Evolutionary conservation across 2,888 invertebrate species (phyloP), one percentile per base, ranked within the genome.

Genomic region (Thecophora atra): DNA sequence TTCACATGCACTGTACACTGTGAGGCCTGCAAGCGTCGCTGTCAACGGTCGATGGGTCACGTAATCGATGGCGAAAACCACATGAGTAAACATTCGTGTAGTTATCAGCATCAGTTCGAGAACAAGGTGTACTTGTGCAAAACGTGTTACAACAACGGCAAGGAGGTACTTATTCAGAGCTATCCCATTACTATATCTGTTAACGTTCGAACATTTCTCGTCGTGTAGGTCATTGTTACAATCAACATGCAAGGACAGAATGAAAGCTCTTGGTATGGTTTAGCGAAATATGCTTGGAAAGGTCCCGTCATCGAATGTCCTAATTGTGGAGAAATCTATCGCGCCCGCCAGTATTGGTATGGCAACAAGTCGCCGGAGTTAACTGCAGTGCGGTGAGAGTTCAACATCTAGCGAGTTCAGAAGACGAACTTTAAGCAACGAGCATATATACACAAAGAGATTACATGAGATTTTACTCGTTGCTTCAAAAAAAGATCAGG

Each of bases 261-360:
- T 24, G 85, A 86, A 56, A 88, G 86, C 76, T 88, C 91, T 7
- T 92, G 92, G 91, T 88, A 91, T 69, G 92, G 91, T 42, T 84
- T 93, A 60, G 91, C 92, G 1, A 92, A 90, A 79, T 93, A 91
- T 81, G 91, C 93, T 1, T 94, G 93, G 93, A 91, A 92, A 65
- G 94, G 94, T 81, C 92, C 92, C 80, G 90, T 92, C 1, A 90
- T 94, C 73, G 93, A 93, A 80, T 95, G 94, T 85, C 89, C 90
- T 17, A 89, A 90, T 78, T 94, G 86, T 71, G 86, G 86, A 2
- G 86, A 86, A 75, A 85, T 86, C 69, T 91, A 90, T 81, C 88
- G 92, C 58, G 92, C 92, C 78, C 88, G 94, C 28, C 91, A 94
- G 81, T 92, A 91, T 83, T 95, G 94, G 94, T 94, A 91, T 82